These are phyloP conservation scores for Pan paniscus DNA, from an alignment of 2,113 vertebrate species.

Conservation along the genomic window DNA sequence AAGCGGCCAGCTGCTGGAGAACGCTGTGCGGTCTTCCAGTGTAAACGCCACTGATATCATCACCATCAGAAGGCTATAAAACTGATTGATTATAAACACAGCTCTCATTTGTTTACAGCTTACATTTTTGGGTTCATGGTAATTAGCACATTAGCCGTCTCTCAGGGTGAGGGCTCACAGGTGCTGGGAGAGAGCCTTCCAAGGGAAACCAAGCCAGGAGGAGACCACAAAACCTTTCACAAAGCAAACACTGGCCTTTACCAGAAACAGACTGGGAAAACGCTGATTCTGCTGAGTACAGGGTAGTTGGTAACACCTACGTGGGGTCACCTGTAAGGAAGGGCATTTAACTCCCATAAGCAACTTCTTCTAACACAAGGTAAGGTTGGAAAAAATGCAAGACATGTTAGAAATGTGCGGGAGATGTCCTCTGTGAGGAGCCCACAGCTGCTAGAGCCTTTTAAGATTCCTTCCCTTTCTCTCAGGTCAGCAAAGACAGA, in stretches of 20 bases:
- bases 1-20: slow-evolving; percentile 93
- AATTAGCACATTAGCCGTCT: slow-evolving; percentile 93
- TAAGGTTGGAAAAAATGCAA: slow-evolving; percentile 86
- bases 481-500: slow-evolving; percentile 79
- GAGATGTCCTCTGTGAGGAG: slow-evolving; percentile 84
- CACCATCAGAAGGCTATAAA: slow-evolving; percentile 99
- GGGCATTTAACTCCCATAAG: slow-evolving; percentile 68
- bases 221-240: slow-evolving; percentile 31
- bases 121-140: slow-evolving; percentile 95
- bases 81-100: slow-evolving; percentile 99
- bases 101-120: slow-evolving; percentile 96
- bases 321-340: slow-evolving; percentile 55
- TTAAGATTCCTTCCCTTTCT: slow-evolving; percentile 81
- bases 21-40: slow-evolving; percentile 90
- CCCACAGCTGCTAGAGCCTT: slow-evolving; percentile 76
- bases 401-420: slow-evolving; percentile 89
- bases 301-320: slow-evolving; percentile 70
- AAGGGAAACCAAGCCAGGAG: slow-evolving; percentile 53
- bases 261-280: slow-evolving; percentile 30
- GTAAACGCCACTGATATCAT: slow-evolving; percentile 98
- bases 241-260: slow-evolving; percentile 27
- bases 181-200: slow-evolving; percentile 83
- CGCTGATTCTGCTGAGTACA: slow-evolving; percentile 35
- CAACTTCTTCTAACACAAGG: slow-evolving; percentile 77
- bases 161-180: slow-evolving; percentile 96